Evolutionary conservation across 2,888 invertebrate genomes (phyloP), one percentile per base, ranked within the genome.

Genomic region (Drosophila picticornis): DNA sequence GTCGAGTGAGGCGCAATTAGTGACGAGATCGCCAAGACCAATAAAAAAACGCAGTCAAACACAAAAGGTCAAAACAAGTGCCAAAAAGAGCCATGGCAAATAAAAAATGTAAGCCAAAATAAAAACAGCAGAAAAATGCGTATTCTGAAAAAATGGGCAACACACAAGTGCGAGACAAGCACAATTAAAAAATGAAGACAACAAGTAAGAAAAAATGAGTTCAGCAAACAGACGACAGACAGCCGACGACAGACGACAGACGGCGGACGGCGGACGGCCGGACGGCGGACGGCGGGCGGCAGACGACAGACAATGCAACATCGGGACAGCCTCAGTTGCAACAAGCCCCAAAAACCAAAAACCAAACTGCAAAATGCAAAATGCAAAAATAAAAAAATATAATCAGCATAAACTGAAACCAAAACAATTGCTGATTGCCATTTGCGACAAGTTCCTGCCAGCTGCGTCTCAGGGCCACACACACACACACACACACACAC

Each of bases 131-230:
- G 80, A 76, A 75, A 80, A 56, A 80, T 74, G 77, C 75, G 77
- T 68, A 66, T 81, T 69, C 75, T 58, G 61, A 67, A 77, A 73
- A 80, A 73, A 68, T 55, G 56, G 53, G 60, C 69, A 77, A 67
- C 66, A 66, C 67, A 58, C 68, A 80, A 84, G 62, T 85, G 84
- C 89, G 72, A 75, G 70, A 73, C 66, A 73, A 88, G 84, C 84
- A 77, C 59, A 87, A 81, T 86, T 80, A 72, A 83, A 74, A 79
- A 83, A 81, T 72, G 65, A 72, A 88, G 27, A 48, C 29, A 58
- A 64, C 34, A 68, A 58, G 40, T 58, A 48, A 59, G 64, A 53
- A 53, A 71, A 73, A 75, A 80, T 76, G 52, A 78, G 77, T 76
- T 80, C 78, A 78, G 80, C 80, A 80, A 66, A 75, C 79, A 79